Evolutionary conservation across 2,113 vertebrate genomes (phyloP).

Genomic region (Bujurquina vittata): DNA sequence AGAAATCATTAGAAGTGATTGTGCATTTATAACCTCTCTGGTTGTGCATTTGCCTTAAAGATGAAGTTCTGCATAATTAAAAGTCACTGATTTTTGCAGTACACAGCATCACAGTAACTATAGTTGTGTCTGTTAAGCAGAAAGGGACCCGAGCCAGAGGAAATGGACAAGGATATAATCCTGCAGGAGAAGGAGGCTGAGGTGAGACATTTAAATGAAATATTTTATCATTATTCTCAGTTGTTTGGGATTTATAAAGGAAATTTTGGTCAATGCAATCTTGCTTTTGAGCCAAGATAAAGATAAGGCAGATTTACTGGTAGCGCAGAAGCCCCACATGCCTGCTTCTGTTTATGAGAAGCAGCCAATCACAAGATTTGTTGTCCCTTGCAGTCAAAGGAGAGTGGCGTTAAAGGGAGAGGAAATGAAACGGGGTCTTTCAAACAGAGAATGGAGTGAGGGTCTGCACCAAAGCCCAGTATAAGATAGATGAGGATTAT

Average conservation of each 20-base stretch:
- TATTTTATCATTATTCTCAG: background rate
- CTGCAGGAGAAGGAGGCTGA: constrained; percentile 98
- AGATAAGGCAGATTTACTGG: background rate
- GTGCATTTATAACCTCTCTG: constrained; percentile 1
- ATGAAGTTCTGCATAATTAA: constrained; percentile 1
- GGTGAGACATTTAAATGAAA: constrained; percentile 74
- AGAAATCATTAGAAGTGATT: background rate
- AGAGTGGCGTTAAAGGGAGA: background rate
- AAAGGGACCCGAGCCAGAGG: constrained; percentile 91
- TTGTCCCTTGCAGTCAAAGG: background rate
- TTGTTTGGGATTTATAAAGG: background rate
- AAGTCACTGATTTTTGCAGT: background rate
- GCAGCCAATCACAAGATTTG: background rate
- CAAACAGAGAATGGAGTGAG: background rate
- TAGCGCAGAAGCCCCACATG: too few relatives aligned
- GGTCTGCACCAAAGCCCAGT: background rate
- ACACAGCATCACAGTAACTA: constrained; percentile 1
- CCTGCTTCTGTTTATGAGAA: background rate
- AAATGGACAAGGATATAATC: constrained; percentile 97
- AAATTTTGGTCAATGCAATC: background rate
- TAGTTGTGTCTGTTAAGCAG: constrained; percentile 68
- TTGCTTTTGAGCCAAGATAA: background rate
- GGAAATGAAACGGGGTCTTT: background rate
- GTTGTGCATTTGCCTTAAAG: background rate
- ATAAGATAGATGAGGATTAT: background rate